Percentiles rank a stretch among this genome's conserved stretches.
phyloP scores from a whole-genome alignment of 37 sponge, comb jelly and placozoan genomes.

The Aplysina aerophoba region DNA sequence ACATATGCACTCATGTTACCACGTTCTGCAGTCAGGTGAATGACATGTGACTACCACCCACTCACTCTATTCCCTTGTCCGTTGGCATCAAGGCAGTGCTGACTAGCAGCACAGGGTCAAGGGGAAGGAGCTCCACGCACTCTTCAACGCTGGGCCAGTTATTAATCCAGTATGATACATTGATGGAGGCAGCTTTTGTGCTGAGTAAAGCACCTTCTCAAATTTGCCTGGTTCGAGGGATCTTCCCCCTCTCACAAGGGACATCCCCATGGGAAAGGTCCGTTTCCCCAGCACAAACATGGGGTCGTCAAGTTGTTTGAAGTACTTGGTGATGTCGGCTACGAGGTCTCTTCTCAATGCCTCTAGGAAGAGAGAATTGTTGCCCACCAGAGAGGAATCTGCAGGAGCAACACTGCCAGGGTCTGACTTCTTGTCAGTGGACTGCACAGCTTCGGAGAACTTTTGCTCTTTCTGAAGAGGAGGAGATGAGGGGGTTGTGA shows the following conservation, averaged over 20 bases:
- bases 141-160: slow-evolving; percentile 52
- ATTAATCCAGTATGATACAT: background rate
- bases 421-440: too few relatives aligned
- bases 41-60: background rate
- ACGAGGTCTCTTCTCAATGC: background rate
- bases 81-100: slow-evolving; percentile 82
- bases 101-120: slow-evolving; percentile 51
- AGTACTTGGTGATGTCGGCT: slow-evolving; percentile 1
- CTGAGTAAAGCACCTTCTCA: background rate
- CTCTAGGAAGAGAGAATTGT: background rate
- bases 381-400: background rate
- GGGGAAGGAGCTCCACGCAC: slow-evolving; percentile 46
- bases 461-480: too few relatives aligned
- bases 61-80: slow-evolving; percentile 78
- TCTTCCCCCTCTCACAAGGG: slow-evolving; percentile 28
- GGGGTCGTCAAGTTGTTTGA: slow-evolving; percentile 10
- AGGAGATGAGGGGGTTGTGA: background rate
- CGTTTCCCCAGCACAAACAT: background rate
- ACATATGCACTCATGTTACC: too few relatives aligned
- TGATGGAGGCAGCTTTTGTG: background rate
- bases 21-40: background rate
- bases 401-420: background rate
- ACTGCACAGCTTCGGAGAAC: too few relatives aligned
- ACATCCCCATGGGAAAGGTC: background rate
- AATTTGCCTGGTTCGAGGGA: background rate